Evolutionary conservation across 2,113 vertebrate genomes (phyloP), one percentile per base, ranked within the genome.

Genomic region (Dicaeum eximium): DNA sequence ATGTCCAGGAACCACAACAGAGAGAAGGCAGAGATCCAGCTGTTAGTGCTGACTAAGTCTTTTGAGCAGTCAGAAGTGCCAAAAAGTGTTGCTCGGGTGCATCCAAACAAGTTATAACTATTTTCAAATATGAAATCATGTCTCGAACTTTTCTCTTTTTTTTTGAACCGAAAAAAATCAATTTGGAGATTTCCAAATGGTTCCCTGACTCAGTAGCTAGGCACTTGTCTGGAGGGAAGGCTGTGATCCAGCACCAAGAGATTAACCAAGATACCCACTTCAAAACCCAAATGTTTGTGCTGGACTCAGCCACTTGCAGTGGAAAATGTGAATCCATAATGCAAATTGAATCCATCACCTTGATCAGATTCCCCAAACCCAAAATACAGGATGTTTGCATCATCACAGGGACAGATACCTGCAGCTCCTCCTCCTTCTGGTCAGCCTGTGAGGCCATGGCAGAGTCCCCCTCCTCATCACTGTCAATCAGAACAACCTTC

Each of bases 401-500:
- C 2, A 4, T 14, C 21, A 23, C 71, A 44, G 5, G 1, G 17
- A n/a, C 11, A 2, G 27, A 37, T 80, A 99, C 99, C 99, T 99
- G 99, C 85, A 99, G 98, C 96, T 99, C 99, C 94, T 99, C 99
- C 97, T 99, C 99, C 79, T 99, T 99, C 98, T 99, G 99, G 98
- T 99, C 99, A 0, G 99, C 99, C 96, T 99, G 99, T 0, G 99
- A 99, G 23, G 99, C 98, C 96, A 99, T 99, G 97, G 99, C 99
- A 5, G 99, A 99, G 97, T 99, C 99, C 1, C 99, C 98, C 88
- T 99, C 99, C 67, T 99, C 99, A 0, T 99, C 99, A 1, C 99
- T 99, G 98, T 99, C 99, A 3, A 99, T 97, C 70, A 99, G 98
- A 96, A 99, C 98, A 24, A 99, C 98, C 69, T 98, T 98, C 94